Conservation (phyloP, 2,113 vertebrate genomes). For the Pogona vitticeps region DNA sequence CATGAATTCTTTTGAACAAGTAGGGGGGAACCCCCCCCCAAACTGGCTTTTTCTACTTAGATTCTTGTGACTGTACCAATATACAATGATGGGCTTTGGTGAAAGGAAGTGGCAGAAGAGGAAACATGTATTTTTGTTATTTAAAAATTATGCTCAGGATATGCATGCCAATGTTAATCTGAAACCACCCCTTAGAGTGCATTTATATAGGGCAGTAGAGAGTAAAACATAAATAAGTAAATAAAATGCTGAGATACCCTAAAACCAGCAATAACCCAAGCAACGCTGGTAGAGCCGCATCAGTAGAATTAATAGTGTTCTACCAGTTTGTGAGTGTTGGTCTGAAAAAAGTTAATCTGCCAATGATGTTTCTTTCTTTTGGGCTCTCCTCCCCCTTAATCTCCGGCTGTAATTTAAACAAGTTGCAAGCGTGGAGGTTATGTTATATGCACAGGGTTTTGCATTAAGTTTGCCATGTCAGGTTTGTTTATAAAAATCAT, state of each 20-base stretch:
- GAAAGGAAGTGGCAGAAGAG: slow-evolving; percentile 8
- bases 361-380: slow-evolving; percentile 65
- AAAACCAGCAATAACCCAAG: slow-evolving; percentile 52
- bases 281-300: slow-evolving; percentile 50
- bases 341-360: slow-evolving; percentile 68
- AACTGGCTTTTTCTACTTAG: slow-evolving; percentile 16
- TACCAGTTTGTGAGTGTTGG: slow-evolving; percentile 33
- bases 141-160: slow-evolving; percentile 11
- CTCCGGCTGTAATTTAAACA: slow-evolving; percentile 70
- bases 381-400: slow-evolving; percentile 1
- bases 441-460: slow-evolving; percentile 72
- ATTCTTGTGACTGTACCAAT: slow-evolving; percentile 38
- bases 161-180: slow-evolving; percentile 36
- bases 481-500: slow-evolving; percentile 79
- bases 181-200: slow-evolving; percentile 33
- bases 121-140: neutral
- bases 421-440: slow-evolving; percentile 66
- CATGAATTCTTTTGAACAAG: slow-evolving; percentile 2
- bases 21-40: neutral
- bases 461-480: slow-evolving; percentile 76
- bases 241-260: slow-evolving; percentile 60
- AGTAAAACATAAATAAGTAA: neutral
- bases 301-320: slow-evolving; percentile 54
- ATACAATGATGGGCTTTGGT: neutral
- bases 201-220: slow-evolving; percentile 37